Base-by-base conservation (phyloP, 2,113 vertebrate species). In the Phalacrocorax brasilianus region DNA sequence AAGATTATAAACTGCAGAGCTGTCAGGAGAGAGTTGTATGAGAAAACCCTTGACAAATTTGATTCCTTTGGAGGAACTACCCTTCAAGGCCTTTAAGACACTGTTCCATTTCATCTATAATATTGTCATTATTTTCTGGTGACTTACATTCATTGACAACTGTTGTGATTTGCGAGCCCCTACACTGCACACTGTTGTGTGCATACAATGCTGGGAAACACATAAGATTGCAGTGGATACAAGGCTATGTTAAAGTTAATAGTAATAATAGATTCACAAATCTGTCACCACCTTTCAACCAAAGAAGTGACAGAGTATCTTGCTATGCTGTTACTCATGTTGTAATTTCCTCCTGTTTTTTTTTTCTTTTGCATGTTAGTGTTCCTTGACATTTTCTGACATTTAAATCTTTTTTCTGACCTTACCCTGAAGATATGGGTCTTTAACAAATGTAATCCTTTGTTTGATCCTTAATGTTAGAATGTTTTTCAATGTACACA, bases 1-100 rank as follows among this genome's bases (percentile, higher is more conserved):
- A 76, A 38, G 0, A 28, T 45, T 45, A 22, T 32, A 73, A 73
- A 66, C 0, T 2, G 2, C 6, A 32, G 0, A 5, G 10, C 62
- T 80, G 20, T 50, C 59, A 56, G 27, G 19, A 68, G 52, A 85
- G 6, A 50, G 4, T 8, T 83, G 14, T 26, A 7, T 52, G 33
- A 90, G 35, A 35, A 81, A 70, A 52, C 1, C 1, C 11, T 76
- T 50, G 12, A 59, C 2, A 5, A 59, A 32, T 72, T 19, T 38
- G 8, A 56, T 56, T 87, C 32, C 4, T 80, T 76, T 84, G 35
- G 35, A 89, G 20, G 9, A 8, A 42, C 6, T 75, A 9, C 3
- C 35, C 33, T 75, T 30, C 30, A 55, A 73, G 28, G 9, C 19
- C 16, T 89, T 32, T 47, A 80, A 35, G 28, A 68, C 11, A 42